A percentile compares a stretch with the other conserved stretches of the same genome.
Evolutionary conservation across 2,888 invertebrate species (phyloP).

Genomic region (Amphipoea lucens): DNA sequence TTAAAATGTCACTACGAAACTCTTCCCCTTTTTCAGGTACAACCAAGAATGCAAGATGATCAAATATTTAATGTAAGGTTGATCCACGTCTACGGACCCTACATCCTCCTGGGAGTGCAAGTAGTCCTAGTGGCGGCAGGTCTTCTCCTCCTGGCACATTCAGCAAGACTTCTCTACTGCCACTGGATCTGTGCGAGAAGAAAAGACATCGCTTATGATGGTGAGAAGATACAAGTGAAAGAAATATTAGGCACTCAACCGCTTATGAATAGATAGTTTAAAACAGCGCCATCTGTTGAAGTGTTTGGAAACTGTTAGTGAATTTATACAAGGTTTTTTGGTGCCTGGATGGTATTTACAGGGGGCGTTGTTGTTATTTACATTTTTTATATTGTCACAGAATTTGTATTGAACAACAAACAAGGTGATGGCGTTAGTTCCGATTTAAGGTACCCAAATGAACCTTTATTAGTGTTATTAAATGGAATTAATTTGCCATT

Average conservation of each 20-base stretch:
- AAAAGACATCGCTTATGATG: slow-evolving; percentile 27
- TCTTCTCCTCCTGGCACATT: slow-evolving; percentile 47
- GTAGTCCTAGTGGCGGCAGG: slow-evolving; percentile 41
- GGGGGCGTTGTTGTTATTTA: background rate
- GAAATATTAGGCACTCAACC: slow-evolving; percentile 48
- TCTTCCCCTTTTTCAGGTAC: slow-evolving; percentile 68
- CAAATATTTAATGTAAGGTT: slow-evolving; percentile 57
- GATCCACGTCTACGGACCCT: slow-evolving; percentile 69
- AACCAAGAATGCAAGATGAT: slow-evolving; percentile 70
- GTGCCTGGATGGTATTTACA: background rate
- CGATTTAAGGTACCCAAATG: background rate
- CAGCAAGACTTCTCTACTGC: slow-evolving; percentile 54
- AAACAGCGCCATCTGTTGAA: slow-evolving; percentile 39
- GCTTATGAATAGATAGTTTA: slow-evolving; percentile 41
- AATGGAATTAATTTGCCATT: background rate
- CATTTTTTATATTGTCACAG: background rate
- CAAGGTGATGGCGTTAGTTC: background rate
- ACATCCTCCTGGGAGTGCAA: slow-evolving; percentile 64
- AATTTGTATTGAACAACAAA: background rate
- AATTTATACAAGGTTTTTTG: background rate
- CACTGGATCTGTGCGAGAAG: slow-evolving; percentile 44
- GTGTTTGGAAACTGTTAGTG: slow-evolving; percentile 3
- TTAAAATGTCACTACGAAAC: background rate
- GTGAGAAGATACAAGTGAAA: slow-evolving; percentile 22
- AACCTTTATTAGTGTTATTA: background rate